Base-by-base conservation (phyloP, 2,113 vertebrate genomes). In the Limanda limanda region DNA sequence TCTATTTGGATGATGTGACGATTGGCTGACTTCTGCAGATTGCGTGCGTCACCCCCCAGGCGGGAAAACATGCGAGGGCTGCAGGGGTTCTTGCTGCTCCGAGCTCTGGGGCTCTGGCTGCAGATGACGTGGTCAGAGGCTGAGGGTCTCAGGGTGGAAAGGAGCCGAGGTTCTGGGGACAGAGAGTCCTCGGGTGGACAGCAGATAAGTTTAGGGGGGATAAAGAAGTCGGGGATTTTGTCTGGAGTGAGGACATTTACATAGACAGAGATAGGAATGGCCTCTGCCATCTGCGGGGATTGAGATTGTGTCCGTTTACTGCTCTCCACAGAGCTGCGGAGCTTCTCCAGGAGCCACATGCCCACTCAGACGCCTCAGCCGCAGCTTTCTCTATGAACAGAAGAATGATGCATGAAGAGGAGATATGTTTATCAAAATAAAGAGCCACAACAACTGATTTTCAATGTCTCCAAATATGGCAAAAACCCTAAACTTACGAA, bases 211-310 rank as follows among this genome's bases (percentile, higher is more conserved):
- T 97, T 99, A 2, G 97, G 98, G 0, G 98, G 98, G 83, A 99
- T 99, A 86, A 98, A 99, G 86, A 99, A 99, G 86, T 98, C 96
- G 0, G 98, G 98, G 85, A 99, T 99, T 80, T 97, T 99, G 82
- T 97, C 96, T 0, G 97, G 98, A 6, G 98, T 98, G 78, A 99
- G 95, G 72, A 99, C 96, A 20, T 99, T 99, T 93, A 96, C 96
- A 86, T 97, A 97, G 23, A 95, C 91, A 20, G 91, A 87, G 48
- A 96, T 92, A 0, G 96, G 95, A 59, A 95, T 76, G 85, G 91
- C 11, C 79, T 90, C 79, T 71, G 74, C 3, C 90, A 94, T 69
- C 91, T 74, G 1, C 68, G 79, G 0, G 72, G 79, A 23, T 45
- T 82, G 86, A 45, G 86, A 79, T 48, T 89, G 74, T 54, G 70